phyloP scores from a whole-genome alignment of 2,113 vertebrate species.

The Phalacrocorax carbo region DNA sequence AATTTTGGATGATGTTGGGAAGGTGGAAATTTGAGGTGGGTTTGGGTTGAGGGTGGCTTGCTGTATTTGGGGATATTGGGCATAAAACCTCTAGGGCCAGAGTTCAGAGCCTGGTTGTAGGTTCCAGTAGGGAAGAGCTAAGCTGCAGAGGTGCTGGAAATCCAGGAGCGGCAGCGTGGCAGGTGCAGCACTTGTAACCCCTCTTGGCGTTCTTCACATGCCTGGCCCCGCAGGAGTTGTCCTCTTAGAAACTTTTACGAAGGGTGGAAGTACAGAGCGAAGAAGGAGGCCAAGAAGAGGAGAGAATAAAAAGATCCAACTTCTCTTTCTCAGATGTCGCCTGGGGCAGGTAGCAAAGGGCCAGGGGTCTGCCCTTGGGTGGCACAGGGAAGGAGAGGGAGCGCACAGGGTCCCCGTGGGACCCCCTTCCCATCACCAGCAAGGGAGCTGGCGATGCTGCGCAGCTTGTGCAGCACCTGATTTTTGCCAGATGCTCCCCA shows the following conservation, averaged over 20 bases:
- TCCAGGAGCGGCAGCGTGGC: rapidly evolving
- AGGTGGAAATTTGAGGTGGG: neutral
- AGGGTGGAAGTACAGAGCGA: neutral
- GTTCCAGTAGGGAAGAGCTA: neutral
- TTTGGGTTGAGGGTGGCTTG: neutral
- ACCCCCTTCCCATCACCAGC: rapidly evolving
- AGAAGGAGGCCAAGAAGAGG: neutral
- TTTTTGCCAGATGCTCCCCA: neutral
- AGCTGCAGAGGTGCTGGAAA: neutral
- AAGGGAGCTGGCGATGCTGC: neutral
- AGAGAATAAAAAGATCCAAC: neutral
- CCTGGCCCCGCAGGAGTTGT: neutral
- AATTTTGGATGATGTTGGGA: neutral
- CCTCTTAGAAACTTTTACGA: neutral
- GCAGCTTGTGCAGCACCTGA: neutral
- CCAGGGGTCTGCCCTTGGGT: neutral
- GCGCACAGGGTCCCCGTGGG: rapidly evolving
- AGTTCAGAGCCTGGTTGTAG: neutral
- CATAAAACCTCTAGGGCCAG: neutral
- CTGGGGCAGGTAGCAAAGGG: neutral
- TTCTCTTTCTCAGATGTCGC: neutral
- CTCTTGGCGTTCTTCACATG: neutral
- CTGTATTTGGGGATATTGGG: rapidly evolving
- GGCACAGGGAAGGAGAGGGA: neutral
- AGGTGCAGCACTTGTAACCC: neutral